Percentiles rank a stretch among this genome's conserved stretches.
These are phyloP conservation scores for Brotula barbata DNA, from an alignment of 2,797 vertebrate species.

Conservation along the genomic window DNA sequence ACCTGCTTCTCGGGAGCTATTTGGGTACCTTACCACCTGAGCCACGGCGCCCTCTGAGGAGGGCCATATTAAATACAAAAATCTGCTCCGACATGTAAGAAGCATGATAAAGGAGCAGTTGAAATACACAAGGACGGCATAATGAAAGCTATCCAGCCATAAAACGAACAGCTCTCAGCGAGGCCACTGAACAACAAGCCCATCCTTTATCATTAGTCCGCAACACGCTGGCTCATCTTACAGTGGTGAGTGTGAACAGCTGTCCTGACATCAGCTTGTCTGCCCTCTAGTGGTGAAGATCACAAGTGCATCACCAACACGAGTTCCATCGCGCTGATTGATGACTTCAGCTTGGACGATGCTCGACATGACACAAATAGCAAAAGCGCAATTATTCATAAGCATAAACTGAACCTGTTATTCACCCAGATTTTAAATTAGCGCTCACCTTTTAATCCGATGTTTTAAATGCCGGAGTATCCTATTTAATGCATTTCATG, in stretches of 20 bases:
- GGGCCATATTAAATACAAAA: background rate
- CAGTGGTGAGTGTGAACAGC: conserved; percentile 5
- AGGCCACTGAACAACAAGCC: conserved; percentile 18
- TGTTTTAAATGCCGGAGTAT: too few relatives aligned
- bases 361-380: background rate
- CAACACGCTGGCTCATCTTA: conserved; percentile 3
- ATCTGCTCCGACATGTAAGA: background rate
- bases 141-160: conserved; percentile 11
- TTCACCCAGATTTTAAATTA: too few relatives aligned
- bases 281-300: conserved; percentile 71
- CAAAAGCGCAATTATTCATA: too few relatives aligned
- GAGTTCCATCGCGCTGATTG: background rate
- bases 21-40: too few relatives aligned
- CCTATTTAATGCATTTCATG: too few relatives aligned
- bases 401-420: too few relatives aligned
- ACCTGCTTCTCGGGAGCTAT: too few relatives aligned
- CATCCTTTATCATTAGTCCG: conserved; percentile 24
- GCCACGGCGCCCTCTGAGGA: too few relatives aligned
- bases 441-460: too few relatives aligned
- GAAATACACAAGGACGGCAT: conserved; percentile 11
- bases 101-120: conserved; percentile 1
- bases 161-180: conserved; percentile 4
- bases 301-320: background rate
- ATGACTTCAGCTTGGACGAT: too few relatives aligned
- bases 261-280: conserved; percentile 32